Evolutionary conservation across 2,113 vertebrate species (phyloP).

Genomic region (Nansenia antarctica): DNA sequence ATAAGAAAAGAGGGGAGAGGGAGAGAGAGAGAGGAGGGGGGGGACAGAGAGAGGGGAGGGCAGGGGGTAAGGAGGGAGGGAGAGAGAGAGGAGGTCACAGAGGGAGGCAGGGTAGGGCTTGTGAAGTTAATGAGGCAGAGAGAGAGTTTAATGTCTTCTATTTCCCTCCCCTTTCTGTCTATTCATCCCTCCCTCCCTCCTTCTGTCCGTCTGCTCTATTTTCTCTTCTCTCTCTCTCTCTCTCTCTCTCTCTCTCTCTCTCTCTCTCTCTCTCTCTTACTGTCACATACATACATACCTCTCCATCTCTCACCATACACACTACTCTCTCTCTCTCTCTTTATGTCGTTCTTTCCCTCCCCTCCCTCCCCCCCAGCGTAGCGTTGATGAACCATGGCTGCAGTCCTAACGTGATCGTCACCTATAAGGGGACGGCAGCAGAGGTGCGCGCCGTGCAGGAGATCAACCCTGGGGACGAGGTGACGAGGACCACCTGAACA

Average conservation of each 20-base stretch:
- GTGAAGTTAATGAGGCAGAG: too few relatives aligned
- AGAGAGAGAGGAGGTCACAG: too few relatives aligned
- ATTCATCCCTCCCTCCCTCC: neutral
- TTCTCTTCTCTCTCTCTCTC: neutral
- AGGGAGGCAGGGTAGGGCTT: too few relatives aligned
- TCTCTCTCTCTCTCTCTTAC: constrained; percentile 16
- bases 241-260: neutral
- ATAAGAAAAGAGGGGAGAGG: too few relatives aligned
- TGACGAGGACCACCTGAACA: constrained; percentile 51
- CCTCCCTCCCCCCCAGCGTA: constrained; percentile 75
- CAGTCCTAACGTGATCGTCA: constrained; percentile 96
- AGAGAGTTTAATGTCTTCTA: too few relatives aligned
- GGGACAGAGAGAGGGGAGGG: too few relatives aligned
- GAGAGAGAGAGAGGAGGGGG: too few relatives aligned
- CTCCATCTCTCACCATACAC: neutral
- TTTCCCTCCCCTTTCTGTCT: constrained; percentile 14
- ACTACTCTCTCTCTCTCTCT: neutral
- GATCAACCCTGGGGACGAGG: constrained; percentile 91
- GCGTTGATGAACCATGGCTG: constrained; percentile 99
- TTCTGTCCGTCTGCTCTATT: constrained; percentile 6
- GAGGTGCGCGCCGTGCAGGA: constrained; percentile 92
- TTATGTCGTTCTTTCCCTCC: constrained; percentile 2
- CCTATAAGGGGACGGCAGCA: constrained; percentile 91
- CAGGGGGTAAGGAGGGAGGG: too few relatives aligned
- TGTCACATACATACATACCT: neutral